Evolutionary conservation across 2,113 vertebrate genomes (phyloP).

Genomic region (Myrmecobius fasciatus): DNA sequence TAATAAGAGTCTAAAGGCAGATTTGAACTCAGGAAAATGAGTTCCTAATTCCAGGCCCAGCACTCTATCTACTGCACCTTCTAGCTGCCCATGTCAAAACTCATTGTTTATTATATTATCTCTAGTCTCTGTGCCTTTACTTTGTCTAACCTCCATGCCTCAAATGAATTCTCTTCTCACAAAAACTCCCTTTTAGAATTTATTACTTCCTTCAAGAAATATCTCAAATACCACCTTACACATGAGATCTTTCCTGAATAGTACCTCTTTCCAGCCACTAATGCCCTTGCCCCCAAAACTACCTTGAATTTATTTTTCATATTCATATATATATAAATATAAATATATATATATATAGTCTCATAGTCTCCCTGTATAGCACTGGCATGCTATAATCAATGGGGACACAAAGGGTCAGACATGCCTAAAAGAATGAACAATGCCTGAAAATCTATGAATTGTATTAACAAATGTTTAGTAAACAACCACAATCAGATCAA

Average conservation of each 20-base stretch:
- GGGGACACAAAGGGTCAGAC: no score
- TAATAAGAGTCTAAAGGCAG: not conserved
- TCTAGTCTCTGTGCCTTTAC: not conserved
- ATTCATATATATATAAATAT: not conserved
- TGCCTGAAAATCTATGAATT: no score
- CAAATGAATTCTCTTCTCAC: no score
- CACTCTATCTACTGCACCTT: not conserved
- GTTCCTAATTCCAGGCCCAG: not conserved
- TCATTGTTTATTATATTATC: not conserved
- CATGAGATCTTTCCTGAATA: not conserved
- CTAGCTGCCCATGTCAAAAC: not conserved
- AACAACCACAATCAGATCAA: no score
- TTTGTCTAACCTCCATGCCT: no score
- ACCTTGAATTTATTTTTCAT: not conserved
- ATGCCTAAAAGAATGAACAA: no score
- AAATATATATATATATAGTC: not conserved
- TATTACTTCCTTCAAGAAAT: not conserved
- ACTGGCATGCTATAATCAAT: no score
- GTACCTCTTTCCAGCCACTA: not conserved
- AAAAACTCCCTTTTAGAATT: not conserved
- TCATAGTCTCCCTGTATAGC: not conserved
- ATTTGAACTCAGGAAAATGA: not conserved
- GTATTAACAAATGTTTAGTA: no score
- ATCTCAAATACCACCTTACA: not conserved
- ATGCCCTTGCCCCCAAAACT: not conserved